Evolutionary conservation across 2,113 vertebrate genomes (phyloP).

Genomic region (Oncorhynchus clarkii): DNA sequence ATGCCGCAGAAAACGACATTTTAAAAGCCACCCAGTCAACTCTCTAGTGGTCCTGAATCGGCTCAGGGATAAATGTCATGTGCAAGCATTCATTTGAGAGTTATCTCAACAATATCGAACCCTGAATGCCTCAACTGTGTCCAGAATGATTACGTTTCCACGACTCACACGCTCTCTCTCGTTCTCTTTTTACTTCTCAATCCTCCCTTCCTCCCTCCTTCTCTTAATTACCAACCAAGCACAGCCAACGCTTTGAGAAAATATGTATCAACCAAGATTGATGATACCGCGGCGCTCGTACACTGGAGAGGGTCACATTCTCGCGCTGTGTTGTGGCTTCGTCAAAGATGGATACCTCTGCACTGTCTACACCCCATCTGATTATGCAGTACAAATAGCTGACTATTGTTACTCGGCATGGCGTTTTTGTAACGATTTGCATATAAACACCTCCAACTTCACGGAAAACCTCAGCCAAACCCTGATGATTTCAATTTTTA

Average conservation of each 20-base stretch:
- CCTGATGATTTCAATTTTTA: background rate
- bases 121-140: constrained; percentile 36
- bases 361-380: constrained; percentile 28
- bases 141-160: constrained; percentile 37
- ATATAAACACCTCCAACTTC: constrained; percentile 19
- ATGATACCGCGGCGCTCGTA: constrained; percentile 50
- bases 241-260: constrained; percentile 38
- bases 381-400: constrained; percentile 50
- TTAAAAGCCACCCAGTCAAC: constrained; percentile 41
- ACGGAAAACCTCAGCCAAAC: background rate
- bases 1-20: constrained; percentile 47
- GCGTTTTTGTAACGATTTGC: constrained; percentile 19
- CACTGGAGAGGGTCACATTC: constrained; percentile 37
- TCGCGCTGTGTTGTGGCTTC: constrained; percentile 26
- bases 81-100: constrained; percentile 3
- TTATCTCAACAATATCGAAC: constrained; percentile 29
- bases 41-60: constrained; percentile 21
- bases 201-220: background rate
- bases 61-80: constrained; percentile 39
- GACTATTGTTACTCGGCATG: constrained; percentile 30
- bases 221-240: constrained; percentile 46
- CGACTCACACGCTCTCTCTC: background rate
- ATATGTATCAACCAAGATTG: constrained; percentile 53
- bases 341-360: constrained; percentile 42
- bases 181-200: constrained; percentile 29